A percentile compares a stretch with the other conserved stretches of the same genome.
phyloP scores from a whole-genome alignment of 2,888 invertebrate species.

The Caenorhabditis wallacei region DNA sequence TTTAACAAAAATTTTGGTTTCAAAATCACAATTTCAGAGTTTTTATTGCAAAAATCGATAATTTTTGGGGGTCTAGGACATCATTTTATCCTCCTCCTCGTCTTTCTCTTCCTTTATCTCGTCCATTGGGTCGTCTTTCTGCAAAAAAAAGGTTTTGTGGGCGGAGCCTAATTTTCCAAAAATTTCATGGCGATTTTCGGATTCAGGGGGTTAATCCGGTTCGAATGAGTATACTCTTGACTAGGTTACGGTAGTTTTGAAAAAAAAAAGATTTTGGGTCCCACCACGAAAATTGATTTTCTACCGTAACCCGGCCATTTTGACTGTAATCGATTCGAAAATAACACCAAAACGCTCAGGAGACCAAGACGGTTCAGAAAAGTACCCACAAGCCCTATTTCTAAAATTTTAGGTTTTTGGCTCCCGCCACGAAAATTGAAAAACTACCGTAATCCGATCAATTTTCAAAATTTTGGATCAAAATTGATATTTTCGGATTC shows the following conservation, averaged over 20 bases:
- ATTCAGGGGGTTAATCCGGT: too few relatives aligned
- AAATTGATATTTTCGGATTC: neutral
- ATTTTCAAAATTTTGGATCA: neutral
- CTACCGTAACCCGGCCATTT: neutral
- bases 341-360: neutral
- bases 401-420: neutral
- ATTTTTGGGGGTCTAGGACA: neutral
- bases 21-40: neutral
- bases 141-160: neutral
- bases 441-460: too few relatives aligned
- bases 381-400: neutral
- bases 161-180: neutral
- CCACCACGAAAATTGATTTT: neutral
- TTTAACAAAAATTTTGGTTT: neutral
- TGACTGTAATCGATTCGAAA: neutral
- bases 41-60: neutral
- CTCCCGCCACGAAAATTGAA: neutral
- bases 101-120: neutral
- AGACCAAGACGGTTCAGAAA: neutral
- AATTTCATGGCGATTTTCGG: neutral
- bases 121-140: neutral
- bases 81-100: constrained; percentile 1
- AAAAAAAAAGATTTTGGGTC: neutral
- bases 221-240: neutral
- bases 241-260: neutral